Evolutionary conservation across 2,113 vertebrate species (phyloP).

Genomic region (Himantopus leucocephalus): DNA sequence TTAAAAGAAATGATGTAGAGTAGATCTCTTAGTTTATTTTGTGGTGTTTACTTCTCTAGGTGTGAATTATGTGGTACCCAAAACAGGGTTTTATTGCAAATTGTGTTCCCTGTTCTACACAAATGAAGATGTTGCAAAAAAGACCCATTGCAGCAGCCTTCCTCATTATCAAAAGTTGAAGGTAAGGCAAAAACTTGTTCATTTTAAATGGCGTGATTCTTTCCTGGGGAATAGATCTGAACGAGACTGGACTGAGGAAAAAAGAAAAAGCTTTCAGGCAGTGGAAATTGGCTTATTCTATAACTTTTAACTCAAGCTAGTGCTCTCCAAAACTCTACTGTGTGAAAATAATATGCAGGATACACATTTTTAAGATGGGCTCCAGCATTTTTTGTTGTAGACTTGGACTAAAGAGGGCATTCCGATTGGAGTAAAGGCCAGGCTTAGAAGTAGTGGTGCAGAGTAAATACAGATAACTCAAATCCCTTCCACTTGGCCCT

Average conservation of each 20-base stretch:
- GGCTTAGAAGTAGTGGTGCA: background rate
- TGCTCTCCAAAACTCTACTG: background rate
- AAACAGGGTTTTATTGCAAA: slow-evolving; percentile 97
- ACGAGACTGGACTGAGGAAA: background rate
- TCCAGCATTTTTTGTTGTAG: background rate
- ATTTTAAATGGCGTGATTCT: slow-evolving; percentile 66
- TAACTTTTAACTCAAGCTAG: background rate
- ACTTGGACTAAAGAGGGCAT: background rate
- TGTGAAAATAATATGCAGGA: background rate
- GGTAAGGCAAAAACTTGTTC: slow-evolving; percentile 81
- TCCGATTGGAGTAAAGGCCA: background rate
- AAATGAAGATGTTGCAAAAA: slow-evolving; percentile 94
- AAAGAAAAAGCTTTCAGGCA: slow-evolving; percentile 1
- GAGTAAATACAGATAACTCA: background rate
- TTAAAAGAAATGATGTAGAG: slow-evolving; percentile 52
- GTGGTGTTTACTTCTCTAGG: slow-evolving; percentile 81
- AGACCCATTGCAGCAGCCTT: slow-evolving; percentile 93
- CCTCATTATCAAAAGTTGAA: slow-evolving; percentile 95
- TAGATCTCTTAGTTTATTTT: slow-evolving; percentile 69
- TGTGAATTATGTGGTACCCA: slow-evolving; percentile 91
- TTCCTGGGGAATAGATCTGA: slow-evolving; percentile 54
- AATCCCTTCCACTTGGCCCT: background rate
- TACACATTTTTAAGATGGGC: background rate
- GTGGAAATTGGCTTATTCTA: slow-evolving; percentile 39
- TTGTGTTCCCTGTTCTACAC: slow-evolving; percentile 98